A percentile compares a stretch with the other conserved stretches of the same genome.
Conservation (phyloP, 2,888 invertebrate genomes). For the Drosophila paramelanica region DNA sequence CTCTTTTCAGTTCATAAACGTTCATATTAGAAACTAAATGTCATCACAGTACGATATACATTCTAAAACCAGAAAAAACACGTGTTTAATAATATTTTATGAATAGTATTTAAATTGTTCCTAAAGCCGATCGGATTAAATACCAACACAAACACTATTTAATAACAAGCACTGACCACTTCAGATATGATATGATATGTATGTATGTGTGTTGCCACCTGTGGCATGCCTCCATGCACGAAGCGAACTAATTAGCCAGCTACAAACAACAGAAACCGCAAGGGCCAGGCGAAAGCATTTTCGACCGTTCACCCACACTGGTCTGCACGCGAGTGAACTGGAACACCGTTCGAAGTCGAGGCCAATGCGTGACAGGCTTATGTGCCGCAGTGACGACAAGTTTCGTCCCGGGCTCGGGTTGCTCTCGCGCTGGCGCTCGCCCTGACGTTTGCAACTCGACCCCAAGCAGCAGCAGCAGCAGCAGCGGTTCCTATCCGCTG, state of each 20-base stretch:
- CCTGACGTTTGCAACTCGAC: slow-evolving; percentile 24
- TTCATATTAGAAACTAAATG: too few species aligned
- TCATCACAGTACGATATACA: too few species aligned
- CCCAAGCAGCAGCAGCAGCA: slow-evolving; percentile 11
- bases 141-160: too few species aligned
- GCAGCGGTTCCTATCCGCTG: slow-evolving; percentile 64
- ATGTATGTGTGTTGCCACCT: slow-evolving; percentile 4
- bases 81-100: too few species aligned
- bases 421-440: slow-evolving; percentile 18
- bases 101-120: too few species aligned
- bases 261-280: slow-evolving; percentile 19
- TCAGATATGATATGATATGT: neutral
- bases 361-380: slow-evolving; percentile 70
- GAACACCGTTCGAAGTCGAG: slow-evolving; percentile 16
- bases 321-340: slow-evolving; percentile 9
- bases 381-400: slow-evolving; percentile 22
- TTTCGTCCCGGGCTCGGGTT: slow-evolving; percentile 23
- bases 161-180: neutral
- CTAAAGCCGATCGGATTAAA: too few species aligned
- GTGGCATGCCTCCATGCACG: slow-evolving; percentile 12
- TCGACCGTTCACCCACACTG: slow-evolving; percentile 19
- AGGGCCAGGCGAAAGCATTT: slow-evolving; percentile 19
- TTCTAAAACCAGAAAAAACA: too few species aligned
- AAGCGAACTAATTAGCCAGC: slow-evolving; percentile 27
- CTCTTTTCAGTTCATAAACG: too few species aligned